phyloP scores from a whole-genome alignment of 1,140 invertebrate genomes.

The Lasaia peninsularis region DNA sequence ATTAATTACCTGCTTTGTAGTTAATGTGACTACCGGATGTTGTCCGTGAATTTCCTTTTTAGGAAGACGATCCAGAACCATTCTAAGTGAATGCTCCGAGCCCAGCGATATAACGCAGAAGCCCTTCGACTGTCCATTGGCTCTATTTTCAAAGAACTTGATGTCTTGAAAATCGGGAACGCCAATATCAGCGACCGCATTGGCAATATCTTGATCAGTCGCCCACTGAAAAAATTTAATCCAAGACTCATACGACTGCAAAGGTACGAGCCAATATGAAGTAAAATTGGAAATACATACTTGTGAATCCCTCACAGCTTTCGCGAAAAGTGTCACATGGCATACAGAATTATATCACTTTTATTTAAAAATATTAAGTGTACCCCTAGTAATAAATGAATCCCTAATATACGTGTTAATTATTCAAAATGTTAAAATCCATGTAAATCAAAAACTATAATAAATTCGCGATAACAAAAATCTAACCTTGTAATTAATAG shows the following conservation, averaged over 20 bases:
- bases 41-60: constrained; percentile 98
- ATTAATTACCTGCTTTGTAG: constrained; percentile 90
- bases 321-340: constrained; percentile 7
- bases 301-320: constrained; percentile 23
- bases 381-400: background rate
- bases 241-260: constrained; percentile 52
- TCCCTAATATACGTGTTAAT: too few relatives aligned
- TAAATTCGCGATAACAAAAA: background rate
- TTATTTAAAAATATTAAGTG: background rate
- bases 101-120: constrained; percentile 95
- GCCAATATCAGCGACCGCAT: constrained; percentile 91
- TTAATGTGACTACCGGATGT: constrained; percentile 94
- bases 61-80: constrained; percentile 93
- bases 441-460: too few relatives aligned
- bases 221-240: constrained; percentile 89
- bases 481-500: background rate
- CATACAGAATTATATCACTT: background rate
- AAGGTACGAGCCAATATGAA: constrained; percentile 23
- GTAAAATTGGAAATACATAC: constrained; percentile 45
- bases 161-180: constrained; percentile 97
- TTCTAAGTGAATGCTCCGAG: constrained; percentile 93
- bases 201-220: constrained; percentile 96
- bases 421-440: too few relatives aligned
- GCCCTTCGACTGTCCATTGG: constrained; percentile 99
- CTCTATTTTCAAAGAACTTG: constrained; percentile 99